Evolutionary conservation across 2,797 vertebrate species (phyloP).

Genomic region (Macropodus opercularis): DNA sequence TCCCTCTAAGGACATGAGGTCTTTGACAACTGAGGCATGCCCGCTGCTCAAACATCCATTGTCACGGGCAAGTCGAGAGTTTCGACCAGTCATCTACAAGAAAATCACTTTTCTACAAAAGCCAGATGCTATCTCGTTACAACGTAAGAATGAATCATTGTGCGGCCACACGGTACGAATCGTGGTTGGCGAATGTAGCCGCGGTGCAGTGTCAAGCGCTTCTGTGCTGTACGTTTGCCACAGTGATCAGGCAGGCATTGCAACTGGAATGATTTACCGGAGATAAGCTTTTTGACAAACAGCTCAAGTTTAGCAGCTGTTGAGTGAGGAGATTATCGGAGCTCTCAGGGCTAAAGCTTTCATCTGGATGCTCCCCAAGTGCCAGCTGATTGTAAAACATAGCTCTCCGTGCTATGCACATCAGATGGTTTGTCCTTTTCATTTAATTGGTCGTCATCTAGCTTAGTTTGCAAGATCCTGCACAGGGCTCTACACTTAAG

Average conservation of each 20-base stretch:
- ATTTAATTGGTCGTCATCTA: slow-evolving; percentile 6
- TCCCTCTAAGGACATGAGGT: slow-evolving; percentile 67
- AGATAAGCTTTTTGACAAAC: slow-evolving; percentile 70
- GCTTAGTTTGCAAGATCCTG: slow-evolving; percentile 8
- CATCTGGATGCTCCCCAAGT: slow-evolving; percentile 75
- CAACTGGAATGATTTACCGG: slow-evolving; percentile 55
- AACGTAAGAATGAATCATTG: slow-evolving; percentile 66
- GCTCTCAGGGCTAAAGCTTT: slow-evolving; percentile 75
- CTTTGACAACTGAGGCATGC: slow-evolving; percentile 74
- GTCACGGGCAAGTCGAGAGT: slow-evolving; percentile 60
- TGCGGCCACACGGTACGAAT: slow-evolving; percentile 55
- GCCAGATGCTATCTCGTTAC: slow-evolving; percentile 63
- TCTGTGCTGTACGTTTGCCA: slow-evolving; percentile 53
- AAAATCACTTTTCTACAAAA: slow-evolving; percentile 68
- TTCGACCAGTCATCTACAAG: slow-evolving; percentile 50
- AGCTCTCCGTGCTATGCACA: slow-evolving; percentile 51
- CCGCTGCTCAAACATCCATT: slow-evolving; percentile 69
- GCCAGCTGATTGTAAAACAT: slow-evolving; percentile 59
- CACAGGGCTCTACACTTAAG: background rate
- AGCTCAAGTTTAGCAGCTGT: slow-evolving; percentile 73
- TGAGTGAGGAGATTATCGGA: slow-evolving; percentile 75
- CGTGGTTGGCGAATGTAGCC: slow-evolving; percentile 58
- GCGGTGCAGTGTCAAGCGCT: slow-evolving; percentile 44
- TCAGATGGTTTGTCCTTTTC: slow-evolving; percentile 17
- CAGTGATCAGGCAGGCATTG: slow-evolving; percentile 58